Base-by-base conservation (phyloP, 2,888 invertebrate genomes). In the Xanthia togata region DNA sequence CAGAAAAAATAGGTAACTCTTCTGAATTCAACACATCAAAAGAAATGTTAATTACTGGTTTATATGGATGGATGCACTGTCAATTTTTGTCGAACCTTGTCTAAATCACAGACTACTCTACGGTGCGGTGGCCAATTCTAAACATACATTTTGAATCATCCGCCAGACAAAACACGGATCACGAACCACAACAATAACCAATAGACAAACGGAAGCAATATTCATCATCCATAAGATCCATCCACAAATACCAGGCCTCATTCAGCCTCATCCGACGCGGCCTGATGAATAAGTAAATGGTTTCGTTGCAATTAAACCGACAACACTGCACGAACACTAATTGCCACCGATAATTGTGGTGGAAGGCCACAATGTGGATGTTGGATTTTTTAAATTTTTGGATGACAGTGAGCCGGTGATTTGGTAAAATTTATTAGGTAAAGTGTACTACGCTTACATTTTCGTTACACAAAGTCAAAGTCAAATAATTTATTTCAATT, bases 271-370 rank as follows among this genome's bases (percentile, higher is more conserved):
- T 81, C 83, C 72, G 90, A 85, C 88, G 83, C 85, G 86, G 84
- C 83, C 85, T 89, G 91, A 91, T 93, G 92, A 92, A 91, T 92
- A 92, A 91, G 87, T 91, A 89, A 92, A 91, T 90, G 89, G 86
- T 89, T 90, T 88, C 84, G 86, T 87, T 89, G 91, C 93, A 92
- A 93, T 93, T 92, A 92, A 91, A 88, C 86, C 81, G 83, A 86
- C 83, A 84, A 85, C 75, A 83, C 69, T 83, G 84, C 79, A 79
- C 76, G 73, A 47, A 87, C 89, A 84, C 90, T 92, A 92, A 92
- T 93, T 91, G 93, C 90, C 87, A 84, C 87, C 85, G 89, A 90
- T 89, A 62, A 81, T 65, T 78, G 78, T 76, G 82, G 82, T 82
- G 68, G 26, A 44, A 38, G n/a, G 35, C 55, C 67, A 35, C 41